phyloP scores from a whole-genome alignment of 2,888 invertebrate species.

The Myopa testacea region DNA sequence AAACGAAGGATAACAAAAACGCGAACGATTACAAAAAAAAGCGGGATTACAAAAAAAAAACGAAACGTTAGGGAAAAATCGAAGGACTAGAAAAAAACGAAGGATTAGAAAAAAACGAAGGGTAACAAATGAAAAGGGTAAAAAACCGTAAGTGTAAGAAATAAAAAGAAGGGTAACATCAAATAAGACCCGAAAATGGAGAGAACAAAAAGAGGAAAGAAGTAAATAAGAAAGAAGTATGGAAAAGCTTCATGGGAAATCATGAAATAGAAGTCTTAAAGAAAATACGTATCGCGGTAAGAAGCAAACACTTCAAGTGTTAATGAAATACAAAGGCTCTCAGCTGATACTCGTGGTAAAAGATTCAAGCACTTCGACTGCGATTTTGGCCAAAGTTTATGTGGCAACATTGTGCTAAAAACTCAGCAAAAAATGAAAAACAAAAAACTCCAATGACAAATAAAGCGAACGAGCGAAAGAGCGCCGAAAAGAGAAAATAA shows the following conservation, averaged over 20 bases:
- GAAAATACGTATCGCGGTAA: neutral
- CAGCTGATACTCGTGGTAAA: too few relatives aligned
- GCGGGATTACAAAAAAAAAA: neutral
- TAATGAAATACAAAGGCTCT: constrained; percentile 25
- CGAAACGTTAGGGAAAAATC: neutral
- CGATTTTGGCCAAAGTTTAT: too few relatives aligned
- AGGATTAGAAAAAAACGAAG: too few relatives aligned
- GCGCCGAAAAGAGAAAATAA: neutral
- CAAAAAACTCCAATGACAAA: too few relatives aligned
- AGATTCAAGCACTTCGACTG: too few relatives aligned
- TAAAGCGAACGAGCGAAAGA: neutral
- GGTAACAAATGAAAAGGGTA: too few relatives aligned
- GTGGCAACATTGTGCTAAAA: constrained; percentile 27
- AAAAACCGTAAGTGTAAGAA: too few relatives aligned
- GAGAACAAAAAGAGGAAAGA: neutral
- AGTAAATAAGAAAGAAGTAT: neutral
- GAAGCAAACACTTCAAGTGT: constrained; percentile 23
- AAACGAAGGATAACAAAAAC: neutral
- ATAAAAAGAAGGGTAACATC: too few relatives aligned
- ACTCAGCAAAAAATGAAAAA: neutral
- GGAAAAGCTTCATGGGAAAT: neutral
- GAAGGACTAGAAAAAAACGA: too few relatives aligned
- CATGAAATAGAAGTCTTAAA: neutral
- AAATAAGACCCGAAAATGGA: too few relatives aligned
- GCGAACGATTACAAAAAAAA: neutral